Percentiles rank a stretch among this genome's conserved stretches.
Evolutionary conservation across 2,113 vertebrate species (phyloP).

Genomic region (Sylvietta virens): DNA sequence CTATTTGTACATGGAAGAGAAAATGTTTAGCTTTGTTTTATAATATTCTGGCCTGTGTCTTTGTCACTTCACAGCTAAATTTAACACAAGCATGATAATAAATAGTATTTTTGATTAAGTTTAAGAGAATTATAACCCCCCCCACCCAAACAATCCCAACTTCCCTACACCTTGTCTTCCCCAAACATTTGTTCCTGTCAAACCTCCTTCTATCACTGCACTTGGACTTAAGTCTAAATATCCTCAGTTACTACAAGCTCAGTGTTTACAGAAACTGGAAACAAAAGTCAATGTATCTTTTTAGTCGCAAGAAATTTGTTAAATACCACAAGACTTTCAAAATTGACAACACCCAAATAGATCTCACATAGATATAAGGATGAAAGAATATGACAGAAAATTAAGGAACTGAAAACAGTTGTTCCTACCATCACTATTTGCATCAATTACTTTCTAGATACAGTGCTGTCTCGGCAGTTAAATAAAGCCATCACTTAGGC

Average conservation of each 20-base stretch:
- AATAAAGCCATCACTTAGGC: neutral
- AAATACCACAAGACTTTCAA: neutral
- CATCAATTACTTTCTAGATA: neutral
- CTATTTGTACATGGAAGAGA: neutral
- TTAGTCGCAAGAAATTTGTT: neutral
- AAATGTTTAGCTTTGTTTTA: neutral
- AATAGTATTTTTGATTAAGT: neutral
- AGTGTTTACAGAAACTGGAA: neutral
- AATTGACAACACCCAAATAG: neutral
- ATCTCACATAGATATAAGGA: neutral
- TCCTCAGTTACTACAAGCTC: neutral
- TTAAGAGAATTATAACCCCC: fast-evolving
- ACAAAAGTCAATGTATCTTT: neutral
- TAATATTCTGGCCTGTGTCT: neutral
- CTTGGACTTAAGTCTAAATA: neutral
- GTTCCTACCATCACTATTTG: neutral
- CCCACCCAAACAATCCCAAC: fast-evolving
- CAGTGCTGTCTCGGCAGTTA: neutral
- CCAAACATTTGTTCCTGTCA: neutral
- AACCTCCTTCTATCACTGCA: neutral
- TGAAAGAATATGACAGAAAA: neutral
- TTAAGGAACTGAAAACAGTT: neutral
- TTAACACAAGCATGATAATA: neutral
- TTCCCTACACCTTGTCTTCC: neutral
- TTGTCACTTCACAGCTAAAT: neutral